Evolutionary conservation across 2,113 vertebrate genomes (phyloP), one percentile per base, ranked within the genome.

Genomic region (Aleadryas rufinucha): DNA sequence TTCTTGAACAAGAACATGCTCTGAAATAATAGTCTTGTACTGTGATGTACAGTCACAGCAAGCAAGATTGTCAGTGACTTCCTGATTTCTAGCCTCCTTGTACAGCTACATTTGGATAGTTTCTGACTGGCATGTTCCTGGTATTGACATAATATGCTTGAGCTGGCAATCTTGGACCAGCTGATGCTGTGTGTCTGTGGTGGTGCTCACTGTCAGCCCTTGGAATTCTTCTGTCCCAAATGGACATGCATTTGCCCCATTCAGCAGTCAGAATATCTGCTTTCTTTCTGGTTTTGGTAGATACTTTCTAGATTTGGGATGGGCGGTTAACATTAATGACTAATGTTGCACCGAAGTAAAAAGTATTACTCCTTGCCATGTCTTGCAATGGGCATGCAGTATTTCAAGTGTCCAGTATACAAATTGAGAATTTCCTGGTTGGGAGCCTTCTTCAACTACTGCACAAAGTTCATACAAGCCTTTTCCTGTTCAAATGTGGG

Each of bases 331-430:
- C 5, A 77, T 31, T 54, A 53, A 44, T 56, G 44, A 35, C 22
- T 53, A 18, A 42, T 4, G 10, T 23, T 74, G 26, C 21, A 56
- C 54, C 0, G 0, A 39, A 30, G 19, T 39, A 54, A 41, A 66
- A 83, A 35, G 12, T 33, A 21, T 60, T 78, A 31, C 6, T 61
- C 22, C 45, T 77, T 35, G 30, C 19, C 3, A 10, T 23, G 14
- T 42, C 42, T 86, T 53, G 13, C 1, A 3, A 13, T 86, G 9
- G 10, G 17, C 22, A 26, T 52, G 60, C 13, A 74, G 14, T 42
- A 33, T 65, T 90, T 92, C 49, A 80, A 53, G 20, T 27, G 33
- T 10, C 16, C 61, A n/a, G 23, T 19, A 56, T 5, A 27, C 4
- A 65, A n/a, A 35, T 6, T 71, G 53, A 89, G 44, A 89, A 75